Base-by-base conservation (phyloP, 2,888 invertebrate species). In the Drosophila picticornis region DNA sequence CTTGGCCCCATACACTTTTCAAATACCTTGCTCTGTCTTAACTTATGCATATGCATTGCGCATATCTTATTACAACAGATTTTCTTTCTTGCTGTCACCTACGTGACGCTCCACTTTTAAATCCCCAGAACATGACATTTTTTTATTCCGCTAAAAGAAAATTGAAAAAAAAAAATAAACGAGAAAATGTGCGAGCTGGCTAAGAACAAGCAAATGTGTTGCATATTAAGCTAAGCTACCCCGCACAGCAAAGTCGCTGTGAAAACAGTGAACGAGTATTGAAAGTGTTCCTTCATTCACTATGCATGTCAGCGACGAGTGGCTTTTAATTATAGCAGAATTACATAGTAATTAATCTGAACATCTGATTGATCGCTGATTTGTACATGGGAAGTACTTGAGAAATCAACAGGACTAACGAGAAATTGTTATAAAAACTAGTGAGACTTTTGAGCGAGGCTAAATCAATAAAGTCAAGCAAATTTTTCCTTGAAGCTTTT, bases 1-100 rank as follows among this genome's bases (percentile, higher is more conserved):
- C 38, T 63, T 72, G 67, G 68, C 67, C 22, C 52, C 56, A 62
- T 65, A 48, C 56, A 64, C 64, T 67, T 74, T 77, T 75, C 69
- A 80, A 81, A 77, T 74, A 77, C 81, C 65, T 72, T 65, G 57
- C 59, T 56, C 55, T 60, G 67, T 63, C 72, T 67, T 69, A 79
- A 77, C 75, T 80, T 85, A 84, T 88, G 82, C 85, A 84, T 88
- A 84, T 84, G 90, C 86, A 88, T 89, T 56, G 71, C 80, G 88
- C 88, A 90, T 90, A 86, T 88, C 86, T 88, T 84, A 85, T 86
- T 90, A 87, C 80, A 84, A 72, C 70, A 89, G 85, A 86, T 90
- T 86, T 83, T 78, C 78, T 73, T 76, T 55, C 36, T 68, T 63
- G 55, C 55, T 38, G 61, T 71, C 66, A 76, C 48, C 75, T 84